Base-by-base conservation (phyloP, 2,888 invertebrate genomes). In the Andrena hattorfiana region DNA sequence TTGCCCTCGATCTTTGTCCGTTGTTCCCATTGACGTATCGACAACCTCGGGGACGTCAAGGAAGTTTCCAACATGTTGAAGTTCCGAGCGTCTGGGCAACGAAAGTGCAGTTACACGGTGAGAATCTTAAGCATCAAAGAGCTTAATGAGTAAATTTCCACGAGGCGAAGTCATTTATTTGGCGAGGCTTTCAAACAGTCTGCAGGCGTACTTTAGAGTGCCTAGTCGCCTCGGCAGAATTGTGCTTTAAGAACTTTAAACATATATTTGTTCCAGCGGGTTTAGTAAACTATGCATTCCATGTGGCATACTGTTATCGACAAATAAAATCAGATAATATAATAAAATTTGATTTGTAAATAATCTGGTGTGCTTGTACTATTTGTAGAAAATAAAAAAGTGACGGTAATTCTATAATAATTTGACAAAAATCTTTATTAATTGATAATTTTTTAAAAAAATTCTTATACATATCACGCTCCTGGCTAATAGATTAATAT, bases 31-130 rank as follows among this genome's bases (percentile, higher is more conserved):
- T 72, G 77, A 79, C 69, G 54, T 79, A 80, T 79, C 49, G 68
- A 64, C 78, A 66, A 51, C 73, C 32, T 48, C 26, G 30, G 26
- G 28, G 23, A 60, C 59, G 60, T 23, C 56, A 48, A 49, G 66
- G 49, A 78, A 79, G 67, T 77, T 72, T 63, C 63, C 87, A 88
- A 86, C 77, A 96, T 96, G 95, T 94, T 95, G 94, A 95, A 96
- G 95, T 95, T 96, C 92, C 95, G 95, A 91, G 95, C 95, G 89
- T 95, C 95, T 90, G 95, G 95, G 89, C 94, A 95, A 85, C 94
- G 94, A 92, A 94, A 95, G 89, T 94, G 95, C 90, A 94, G 94
- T 88, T 93, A 76, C 70, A 85, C 81, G 88, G 88, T 88, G 88
- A 88, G 88, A 85, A 85, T 80, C 73, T 84, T 76, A 73, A 86